Base-by-base conservation (phyloP, 2,797 vertebrate species). In the Tragopan temminckii region DNA sequence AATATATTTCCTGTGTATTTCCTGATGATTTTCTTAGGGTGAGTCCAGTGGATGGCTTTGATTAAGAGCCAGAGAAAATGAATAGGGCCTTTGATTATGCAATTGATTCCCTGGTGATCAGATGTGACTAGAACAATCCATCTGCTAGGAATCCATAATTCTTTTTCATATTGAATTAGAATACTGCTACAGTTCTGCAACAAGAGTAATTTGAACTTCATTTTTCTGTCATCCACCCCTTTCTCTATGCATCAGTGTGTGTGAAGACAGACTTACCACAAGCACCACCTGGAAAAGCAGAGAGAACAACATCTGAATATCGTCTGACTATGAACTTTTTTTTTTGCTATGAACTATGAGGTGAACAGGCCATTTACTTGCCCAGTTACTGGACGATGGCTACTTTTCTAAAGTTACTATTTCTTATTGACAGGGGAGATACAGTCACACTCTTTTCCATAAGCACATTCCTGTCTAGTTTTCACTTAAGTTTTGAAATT, bases 41-140 rank as follows among this genome's bases (percentile, higher is more conserved):
- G 20, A 33, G n/a, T 66, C 58, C 74, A 43, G 17, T 76, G 46
- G 11, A 82, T 63, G 40, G 8, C 20, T 74, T 6, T n/a, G 2
- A 35, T 80, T 78, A 78, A 83, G 78, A 42, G 25, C 4, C 50
- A 92, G 63, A 69, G 21, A 85, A 76, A 94, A 93, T 75, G 14
- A 85, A 80, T 72, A 83, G n/a, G 15, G 5, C 68, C 31, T 80
- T 89, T 80, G 68, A 92, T 77, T 90, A 82, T 19, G 19, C 46
- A 84, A 36, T 82, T 79, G 55, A 76, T 82, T 93, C n/a, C 48
- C 27, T 89, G 50, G 35, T 72, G 59, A 74, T 33, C 8, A 3
- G 21, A 72, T 88, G 31, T 79, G 66, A 79, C 40, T 76, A 42
- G 67, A 76, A 66, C 15, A 40, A 71, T 59, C 46, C n/a, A 25